phyloP scores from a whole-genome alignment of 2,113 vertebrate genomes.

The Platysteira castanea region DNA sequence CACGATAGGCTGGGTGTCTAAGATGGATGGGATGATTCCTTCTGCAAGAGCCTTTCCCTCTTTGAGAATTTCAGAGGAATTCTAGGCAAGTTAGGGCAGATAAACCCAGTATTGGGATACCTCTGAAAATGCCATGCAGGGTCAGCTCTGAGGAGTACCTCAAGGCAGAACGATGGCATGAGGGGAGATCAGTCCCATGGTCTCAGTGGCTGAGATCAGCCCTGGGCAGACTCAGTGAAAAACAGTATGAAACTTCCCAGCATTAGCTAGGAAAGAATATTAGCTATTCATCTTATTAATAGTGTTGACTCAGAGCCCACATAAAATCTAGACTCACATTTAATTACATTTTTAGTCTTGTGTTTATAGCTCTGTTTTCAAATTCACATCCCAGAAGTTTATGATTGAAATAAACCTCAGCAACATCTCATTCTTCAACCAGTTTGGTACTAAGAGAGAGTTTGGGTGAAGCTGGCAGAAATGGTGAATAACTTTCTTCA shows the following conservation, averaged over 20 bases:
- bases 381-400: not conserved
- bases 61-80: not conserved
- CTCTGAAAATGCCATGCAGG: not conserved
- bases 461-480: not conserved
- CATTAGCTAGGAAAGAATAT: not conserved
- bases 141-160: not conserved
- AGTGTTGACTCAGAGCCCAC: not conserved
- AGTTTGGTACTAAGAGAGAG: not conserved
- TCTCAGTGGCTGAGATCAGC: not conserved
- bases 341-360: not conserved
- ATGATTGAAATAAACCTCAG: not conserved
- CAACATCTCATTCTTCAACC: not conserved
- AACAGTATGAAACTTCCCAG: not conserved
- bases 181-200: not conserved
- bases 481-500: not conserved
- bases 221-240: not conserved
- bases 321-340: not conserved
- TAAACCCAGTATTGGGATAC: not conserved
- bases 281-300: not conserved
- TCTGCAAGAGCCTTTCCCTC: not conserved
- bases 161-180: not conserved
- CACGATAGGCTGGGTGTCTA: not conserved
- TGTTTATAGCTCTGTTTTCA: not conserved
- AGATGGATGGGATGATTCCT: not conserved
- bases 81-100: not conserved